A percentile compares a stretch with the other conserved stretches of the same genome.
Evolutionary conservation across 1,140 invertebrate species (phyloP).

Genomic region (Drosophila carrolli): DNA sequence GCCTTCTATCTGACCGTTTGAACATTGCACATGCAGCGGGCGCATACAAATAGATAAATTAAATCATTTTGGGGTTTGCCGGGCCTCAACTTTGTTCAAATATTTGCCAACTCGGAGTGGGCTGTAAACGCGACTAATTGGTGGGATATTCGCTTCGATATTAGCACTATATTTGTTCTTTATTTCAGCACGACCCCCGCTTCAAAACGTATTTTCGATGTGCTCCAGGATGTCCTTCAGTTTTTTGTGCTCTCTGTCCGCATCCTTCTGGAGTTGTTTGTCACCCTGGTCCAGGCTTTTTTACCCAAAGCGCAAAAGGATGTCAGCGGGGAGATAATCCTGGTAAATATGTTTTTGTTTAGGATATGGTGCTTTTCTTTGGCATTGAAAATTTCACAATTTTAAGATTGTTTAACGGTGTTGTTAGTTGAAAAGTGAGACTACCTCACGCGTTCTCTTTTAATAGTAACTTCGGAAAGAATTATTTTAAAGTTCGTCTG

Average conservation of each 20-base stretch:
- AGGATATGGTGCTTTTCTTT: too few species aligned
- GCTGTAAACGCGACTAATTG: constrained; percentile 17
- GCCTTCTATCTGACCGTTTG: constrained; percentile 38
- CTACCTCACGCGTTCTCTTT: too few species aligned
- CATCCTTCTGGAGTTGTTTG: constrained; percentile 60
- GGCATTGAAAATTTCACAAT: too few species aligned
- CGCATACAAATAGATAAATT: constrained; percentile 69
- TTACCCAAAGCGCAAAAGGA: constrained; percentile 85
- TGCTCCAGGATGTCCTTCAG: constrained; percentile 69
- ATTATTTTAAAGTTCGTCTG: too few species aligned
- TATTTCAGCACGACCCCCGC: constrained; percentile 65
- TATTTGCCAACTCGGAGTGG: constrained; percentile 37
- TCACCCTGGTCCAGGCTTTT: constrained; percentile 31
- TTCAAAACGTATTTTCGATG: constrained; percentile 70
- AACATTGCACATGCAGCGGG: constrained; percentile 50
- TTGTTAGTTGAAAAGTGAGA: too few species aligned
- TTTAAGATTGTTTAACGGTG: too few species aligned
- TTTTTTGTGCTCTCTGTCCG: constrained; percentile 61
- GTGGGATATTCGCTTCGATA: not conserved
- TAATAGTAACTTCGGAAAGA: too few species aligned
- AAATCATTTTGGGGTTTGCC: constrained; percentile 36
- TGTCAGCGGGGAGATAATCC: constrained; percentile 88
- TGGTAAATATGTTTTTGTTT: constrained; percentile 84
- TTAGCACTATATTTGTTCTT: constrained; percentile 11
- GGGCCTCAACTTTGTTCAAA: constrained; percentile 30